Conservation (phyloP, 2,888 invertebrate genomes). For the Shargacucullia verbasci region DNA sequence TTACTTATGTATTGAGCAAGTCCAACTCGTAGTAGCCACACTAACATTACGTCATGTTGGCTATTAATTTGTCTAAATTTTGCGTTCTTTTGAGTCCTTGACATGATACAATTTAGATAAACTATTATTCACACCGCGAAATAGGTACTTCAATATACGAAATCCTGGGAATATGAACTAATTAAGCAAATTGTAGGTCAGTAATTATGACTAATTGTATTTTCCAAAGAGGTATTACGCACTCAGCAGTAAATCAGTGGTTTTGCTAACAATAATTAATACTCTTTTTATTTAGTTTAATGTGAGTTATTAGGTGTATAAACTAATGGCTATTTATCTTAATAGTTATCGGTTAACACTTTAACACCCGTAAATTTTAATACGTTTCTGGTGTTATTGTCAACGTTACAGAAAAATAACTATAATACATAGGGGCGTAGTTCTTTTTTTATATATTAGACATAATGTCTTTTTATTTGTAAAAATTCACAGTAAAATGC, state of each 20-base stretch:
- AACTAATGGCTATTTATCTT: background rate
- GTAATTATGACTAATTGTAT: conserved; percentile 25
- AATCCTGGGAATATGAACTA: background rate
- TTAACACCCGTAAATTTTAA: too few relatives aligned
- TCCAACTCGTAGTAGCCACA: conserved; percentile 1
- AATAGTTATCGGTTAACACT: conserved; percentile 4
- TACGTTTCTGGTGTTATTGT: too few relatives aligned
- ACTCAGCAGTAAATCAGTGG: conserved; percentile 7
- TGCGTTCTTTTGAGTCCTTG: background rate
- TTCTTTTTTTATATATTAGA: too few relatives aligned
- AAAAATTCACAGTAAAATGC: too few relatives aligned
- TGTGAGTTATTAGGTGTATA: too few relatives aligned
- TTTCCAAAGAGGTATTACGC: conserved; percentile 4
- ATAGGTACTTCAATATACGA: too few relatives aligned
- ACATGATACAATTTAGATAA: background rate
- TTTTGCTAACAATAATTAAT: background rate
- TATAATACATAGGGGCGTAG: too few relatives aligned
- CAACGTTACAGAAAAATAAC: too few relatives aligned
- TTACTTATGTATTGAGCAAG: conserved; percentile 47
- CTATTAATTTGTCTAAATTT: background rate
- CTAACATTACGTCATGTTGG: background rate
- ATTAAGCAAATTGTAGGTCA: background rate
- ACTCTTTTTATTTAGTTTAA: too few relatives aligned
- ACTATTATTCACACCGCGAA: background rate
- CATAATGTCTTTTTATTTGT: too few relatives aligned